These are phyloP conservation scores for Crematogaster levior DNA, from an alignment of 2,888 invertebrate species.

Conservation along the genomic window DNA sequence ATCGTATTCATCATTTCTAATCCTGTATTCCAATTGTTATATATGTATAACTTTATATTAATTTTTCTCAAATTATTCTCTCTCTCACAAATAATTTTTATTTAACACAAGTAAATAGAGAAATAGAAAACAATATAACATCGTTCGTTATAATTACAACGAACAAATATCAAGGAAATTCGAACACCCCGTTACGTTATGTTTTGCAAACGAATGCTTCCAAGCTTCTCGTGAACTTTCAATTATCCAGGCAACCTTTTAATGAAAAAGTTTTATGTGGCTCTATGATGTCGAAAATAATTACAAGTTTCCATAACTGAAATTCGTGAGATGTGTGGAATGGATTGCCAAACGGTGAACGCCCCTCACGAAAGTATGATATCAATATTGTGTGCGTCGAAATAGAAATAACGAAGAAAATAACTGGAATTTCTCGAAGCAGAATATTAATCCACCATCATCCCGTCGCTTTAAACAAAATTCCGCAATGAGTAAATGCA, in stretches of 20 bases:
- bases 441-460: conserved; percentile 54
- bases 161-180: conserved; percentile 67
- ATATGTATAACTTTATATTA: background rate
- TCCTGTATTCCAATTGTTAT: background rate
- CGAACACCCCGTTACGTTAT: conserved; percentile 50
- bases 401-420: background rate
- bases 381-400: conserved; percentile 40
- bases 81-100: background rate
- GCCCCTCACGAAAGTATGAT: conserved; percentile 2
- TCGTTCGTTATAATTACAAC: conserved; percentile 47
- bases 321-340: conserved; percentile 37
- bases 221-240: conserved; percentile 71
- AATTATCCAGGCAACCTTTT: conserved; percentile 74
- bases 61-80: background rate
- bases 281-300: conserved; percentile 74
- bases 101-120: too few species aligned
- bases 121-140: background rate
- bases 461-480: conserved; percentile 18
- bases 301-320: conserved; percentile 74
- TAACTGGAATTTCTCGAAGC: conserved; percentile 50
- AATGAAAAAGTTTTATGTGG: conserved; percentile 70
- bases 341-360: conserved; percentile 30
- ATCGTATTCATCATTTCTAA: background rate
- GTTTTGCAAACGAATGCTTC: conserved; percentile 33
- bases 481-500: conserved; percentile 6